Evolutionary conservation across 2,797 vertebrate genomes (phyloP).

Genomic region (Aratinga solstitialis): DNA sequence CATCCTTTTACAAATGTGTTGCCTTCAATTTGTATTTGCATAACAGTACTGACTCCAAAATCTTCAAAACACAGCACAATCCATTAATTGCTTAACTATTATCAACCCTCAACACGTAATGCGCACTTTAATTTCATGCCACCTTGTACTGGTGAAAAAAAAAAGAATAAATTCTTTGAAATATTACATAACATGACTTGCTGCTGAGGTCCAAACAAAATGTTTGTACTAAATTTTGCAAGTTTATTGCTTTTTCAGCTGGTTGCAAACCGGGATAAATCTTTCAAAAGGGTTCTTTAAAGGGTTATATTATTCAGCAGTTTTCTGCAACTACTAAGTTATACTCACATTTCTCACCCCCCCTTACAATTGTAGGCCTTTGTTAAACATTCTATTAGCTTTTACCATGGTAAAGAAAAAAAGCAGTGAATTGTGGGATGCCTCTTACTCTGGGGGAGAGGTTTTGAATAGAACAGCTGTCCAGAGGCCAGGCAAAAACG

Average conservation of each 20-base stretch:
- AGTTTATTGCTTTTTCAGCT: background rate
- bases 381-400: conserved; percentile 47
- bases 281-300: background rate
- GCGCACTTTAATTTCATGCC: background rate
- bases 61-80: background rate
- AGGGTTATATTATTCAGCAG: conserved; percentile 14
- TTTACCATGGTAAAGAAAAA: conserved; percentile 21
- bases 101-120: background rate
- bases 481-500: conserved; percentile 21
- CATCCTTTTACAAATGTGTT: background rate
- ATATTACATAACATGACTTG: background rate
- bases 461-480: conserved; percentile 63
- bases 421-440: conserved; percentile 33
- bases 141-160: background rate
- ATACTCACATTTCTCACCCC: background rate
- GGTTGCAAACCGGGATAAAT: background rate
- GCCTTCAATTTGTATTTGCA: background rate
- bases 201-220: background rate
- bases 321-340: conserved; percentile 35
- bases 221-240: background rate
- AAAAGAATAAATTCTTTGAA: background rate
- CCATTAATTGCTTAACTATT: background rate
- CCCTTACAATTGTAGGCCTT: conserved; percentile 11
- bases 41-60: background rate
- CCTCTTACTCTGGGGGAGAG: background rate